Base-by-base conservation (phyloP, 2,113 vertebrate species). In the Capricornis sumatraensis region DNA sequence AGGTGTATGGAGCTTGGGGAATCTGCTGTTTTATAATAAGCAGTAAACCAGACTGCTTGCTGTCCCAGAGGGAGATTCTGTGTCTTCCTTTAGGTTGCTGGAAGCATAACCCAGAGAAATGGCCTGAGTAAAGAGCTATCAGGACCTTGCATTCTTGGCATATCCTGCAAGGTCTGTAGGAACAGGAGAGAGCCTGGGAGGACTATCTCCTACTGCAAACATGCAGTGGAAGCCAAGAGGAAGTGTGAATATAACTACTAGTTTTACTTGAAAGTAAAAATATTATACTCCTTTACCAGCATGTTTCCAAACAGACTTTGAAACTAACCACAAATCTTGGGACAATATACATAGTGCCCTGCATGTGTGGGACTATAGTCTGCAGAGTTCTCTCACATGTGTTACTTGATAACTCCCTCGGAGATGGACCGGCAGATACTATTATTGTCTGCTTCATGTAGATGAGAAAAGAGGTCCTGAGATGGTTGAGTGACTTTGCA, bases 241-340 rank as follows among this genome's bases (percentile, higher is more conserved):
- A 79, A 84, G 50, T 25, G 27, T 30, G 40, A 64, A 23, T 88
- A 25, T 45, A 43, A 45, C 64, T 53, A 14, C 57, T 74, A 58
- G 50, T 95, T 92, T 95, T 91, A 64, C 78, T 67, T 96, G 33
- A 83, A 74, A 94, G 25, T 96, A 84, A 94, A 88, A 91, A 50
- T 52, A 12, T 64, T 28, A 52, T 43, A 43, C 50, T 12, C 57
- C 30, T 92, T 78, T 89, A 62, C 89, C 57, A 91, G 21, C 91
- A 25, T 89, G 71, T 86, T 93, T 95, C 50, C 88, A 95, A 91
- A 83, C 17, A 84, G 76, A 45, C 36, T 60, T 95, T 19, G 93
- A 21, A 96, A 78, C 40, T 93, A 85, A 81, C 67, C 17, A 47
- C 43, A 95, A 17, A 64, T 88, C 21, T 53, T 74, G 86, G 40